Evolutionary conservation across 2,113 vertebrate genomes (phyloP), one percentile per base, ranked within the genome.

Genomic region (Takifugu bimaculatus): DNA sequence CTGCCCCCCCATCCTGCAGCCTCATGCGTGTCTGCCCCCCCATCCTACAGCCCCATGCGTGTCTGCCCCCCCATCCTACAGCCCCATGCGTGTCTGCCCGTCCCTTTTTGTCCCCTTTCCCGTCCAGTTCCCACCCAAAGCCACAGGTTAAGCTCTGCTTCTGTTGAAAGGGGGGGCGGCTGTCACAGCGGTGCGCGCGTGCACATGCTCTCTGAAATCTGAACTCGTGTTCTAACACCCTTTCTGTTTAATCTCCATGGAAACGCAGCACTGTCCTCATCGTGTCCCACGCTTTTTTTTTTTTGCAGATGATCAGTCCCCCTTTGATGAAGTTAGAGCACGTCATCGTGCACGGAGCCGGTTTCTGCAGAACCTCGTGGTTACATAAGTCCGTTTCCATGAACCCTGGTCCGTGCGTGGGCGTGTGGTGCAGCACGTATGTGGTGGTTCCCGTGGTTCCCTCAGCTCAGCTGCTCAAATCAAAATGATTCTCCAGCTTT

Each of bases 401-500:
- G 13, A 48, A 5, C 3, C 12, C 51, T 29, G 29, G 27, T 57
- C 15, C 67, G 54, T 62, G 50, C 0, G 58, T 77, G 59, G 81
- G 76, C 64, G 74, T 77, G 10, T 74, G 11, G 29, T 11, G 43
- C 62, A 65, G 10, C 54, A 54, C 78, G 70, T 52, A 55, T 53
- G 28, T 13, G 49, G n/a, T 44, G 54, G 58, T 27, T 68, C 56
- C 52, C 12, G 13, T 45, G 52, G 57, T 65, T 73, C 32, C 77
- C 73, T 65, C 54, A 77, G 78, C 81, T 71, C 44, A 59, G 54
- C 72, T 75, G 58, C 78, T 86, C 75, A 79, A 78, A 85, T 81
- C 54, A 32, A 57, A 63, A 78, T 86, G 82, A 79, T 57, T 79
- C 68, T 68, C 56, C 13, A 67, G 60, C 32, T 63, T 72, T 77